Percentiles rank a stretch among this genome's conserved stretches.
Evolutionary conservation across 2,113 vertebrate species (phyloP).

Genomic region (Rostratula benghalensis): DNA sequence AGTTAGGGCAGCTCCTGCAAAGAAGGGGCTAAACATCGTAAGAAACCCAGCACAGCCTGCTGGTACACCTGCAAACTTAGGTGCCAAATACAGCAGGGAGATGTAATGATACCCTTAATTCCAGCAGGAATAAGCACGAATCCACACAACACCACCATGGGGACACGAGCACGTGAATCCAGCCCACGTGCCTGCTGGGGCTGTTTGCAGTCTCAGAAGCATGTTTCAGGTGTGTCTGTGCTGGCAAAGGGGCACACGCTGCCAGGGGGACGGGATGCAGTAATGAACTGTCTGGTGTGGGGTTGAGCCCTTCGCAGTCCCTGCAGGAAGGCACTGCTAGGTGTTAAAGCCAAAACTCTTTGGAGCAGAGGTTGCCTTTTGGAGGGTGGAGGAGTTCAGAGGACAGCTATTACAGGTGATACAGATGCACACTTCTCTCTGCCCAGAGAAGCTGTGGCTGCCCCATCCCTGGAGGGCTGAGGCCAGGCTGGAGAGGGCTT

Average conservation of each 20-base stretch:
- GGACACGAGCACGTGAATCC: fast-evolving
- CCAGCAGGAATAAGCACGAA: background rate
- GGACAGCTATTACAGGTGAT: background rate
- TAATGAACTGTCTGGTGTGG: background rate
- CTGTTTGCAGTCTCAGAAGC: background rate
- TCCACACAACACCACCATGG: background rate
- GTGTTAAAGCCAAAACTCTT: background rate
- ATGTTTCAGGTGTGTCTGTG: background rate
- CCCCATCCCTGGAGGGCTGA: background rate
- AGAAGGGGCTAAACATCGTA: background rate
- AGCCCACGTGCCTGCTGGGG: fast-evolving
- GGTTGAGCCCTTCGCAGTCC: background rate
- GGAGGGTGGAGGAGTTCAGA: background rate
- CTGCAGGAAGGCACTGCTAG: background rate
- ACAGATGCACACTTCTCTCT: fast-evolving
- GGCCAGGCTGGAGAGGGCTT: background rate
- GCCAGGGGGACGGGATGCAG: background rate
- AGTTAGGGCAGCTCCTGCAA: background rate
- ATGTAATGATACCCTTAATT: background rate
- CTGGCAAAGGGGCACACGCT: background rate
- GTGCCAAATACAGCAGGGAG: fast-evolving
- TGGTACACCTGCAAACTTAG: fast-evolving
- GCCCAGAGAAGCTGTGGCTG: background rate
- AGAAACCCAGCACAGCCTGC: background rate
- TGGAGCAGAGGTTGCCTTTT: background rate